Percentiles rank a stretch among this genome's conserved stretches.
Conservation (phyloP, 64 coral and sea anemone species). For the Pocillopora damicornis region DNA sequence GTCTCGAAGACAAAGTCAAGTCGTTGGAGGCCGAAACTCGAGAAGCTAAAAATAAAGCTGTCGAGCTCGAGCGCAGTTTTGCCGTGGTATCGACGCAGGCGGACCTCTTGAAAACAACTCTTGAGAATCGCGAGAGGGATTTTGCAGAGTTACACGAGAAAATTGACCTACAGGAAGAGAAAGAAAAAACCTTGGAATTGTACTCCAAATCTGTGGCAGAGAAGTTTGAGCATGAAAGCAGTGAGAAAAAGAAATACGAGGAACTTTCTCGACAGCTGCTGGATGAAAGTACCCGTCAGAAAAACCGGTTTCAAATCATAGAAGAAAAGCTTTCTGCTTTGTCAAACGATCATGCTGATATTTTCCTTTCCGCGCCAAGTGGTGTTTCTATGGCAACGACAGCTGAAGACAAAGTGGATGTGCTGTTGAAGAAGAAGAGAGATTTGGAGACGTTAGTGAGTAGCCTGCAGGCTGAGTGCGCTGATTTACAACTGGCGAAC, state of each 20-base stretch:
- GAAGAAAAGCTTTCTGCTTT: conserved; percentile 48
- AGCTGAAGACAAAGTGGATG: conserved; percentile 64
- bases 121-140: conserved; percentile 57
- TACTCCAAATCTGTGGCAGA: conserved; percentile 82
- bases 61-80: conserved; percentile 20
- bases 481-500: conserved; percentile 46
- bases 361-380: not conserved
- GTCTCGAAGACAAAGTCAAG: conserved; percentile 45
- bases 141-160: conserved; percentile 53
- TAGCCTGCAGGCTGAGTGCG: conserved; percentile 40
- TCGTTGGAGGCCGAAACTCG: conserved; percentile 40
- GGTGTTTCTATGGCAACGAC: conserved; percentile 60
- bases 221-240: conserved; percentile 63
- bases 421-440: conserved; percentile 46
- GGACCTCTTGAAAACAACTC: conserved; percentile 35
- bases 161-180: conserved; percentile 74
- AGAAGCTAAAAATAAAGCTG: conserved; percentile 38
- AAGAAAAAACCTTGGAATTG: conserved; percentile 72
- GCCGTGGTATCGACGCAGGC: conserved; percentile 28
- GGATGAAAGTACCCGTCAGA: conserved; percentile 44
- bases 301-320: conserved; percentile 27
- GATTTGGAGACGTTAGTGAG: conserved; percentile 34
- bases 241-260: conserved; percentile 56
- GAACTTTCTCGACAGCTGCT: conserved; percentile 32
- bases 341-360: not conserved